phyloP scores from a whole-genome alignment of 92 coral and sea anemone species.

The Parazoanthus atlanticus region DNA sequence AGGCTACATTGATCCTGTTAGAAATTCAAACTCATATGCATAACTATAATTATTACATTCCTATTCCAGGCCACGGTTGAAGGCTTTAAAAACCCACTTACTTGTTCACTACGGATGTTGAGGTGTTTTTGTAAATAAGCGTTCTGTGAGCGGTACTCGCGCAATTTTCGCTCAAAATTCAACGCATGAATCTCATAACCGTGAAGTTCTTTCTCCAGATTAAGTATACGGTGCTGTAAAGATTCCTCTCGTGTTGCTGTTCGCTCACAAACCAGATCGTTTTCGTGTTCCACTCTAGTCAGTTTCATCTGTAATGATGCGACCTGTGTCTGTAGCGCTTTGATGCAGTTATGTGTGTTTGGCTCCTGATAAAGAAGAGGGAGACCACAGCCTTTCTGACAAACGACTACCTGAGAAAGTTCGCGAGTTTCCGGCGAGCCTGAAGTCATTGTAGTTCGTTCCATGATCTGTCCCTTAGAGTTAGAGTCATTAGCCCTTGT shows the following conservation, averaged over 20 bases:
- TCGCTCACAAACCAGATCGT: conserved; percentile 85
- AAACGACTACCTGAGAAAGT: conserved; percentile 86
- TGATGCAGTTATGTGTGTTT: conserved; percentile 87
- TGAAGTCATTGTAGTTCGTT: conserved; percentile 50
- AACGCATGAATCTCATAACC: conserved; percentile 93
- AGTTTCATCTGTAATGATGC: conserved; percentile 93
- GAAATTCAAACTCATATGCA: conserved; percentile 40
- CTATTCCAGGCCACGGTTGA: conserved; percentile 44
- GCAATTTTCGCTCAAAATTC: conserved; percentile 90
- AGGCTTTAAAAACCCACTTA: conserved; percentile 63
- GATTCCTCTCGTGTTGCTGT: conserved; percentile 88
- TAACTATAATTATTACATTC: conserved; percentile 51
- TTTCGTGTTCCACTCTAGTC: conserved; percentile 92
- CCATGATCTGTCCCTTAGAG: conserved; percentile 83
- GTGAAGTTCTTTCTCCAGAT: conserved; percentile 93
- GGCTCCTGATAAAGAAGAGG: conserved; percentile 85
- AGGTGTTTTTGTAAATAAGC: conserved; percentile 81
- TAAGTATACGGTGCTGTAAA: conserved; percentile 91
- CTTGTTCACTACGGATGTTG: conserved; percentile 86
- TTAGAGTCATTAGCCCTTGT: conserved; percentile 73
- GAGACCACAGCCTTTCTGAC: conserved; percentile 96
- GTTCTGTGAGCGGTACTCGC: conserved; percentile 94
- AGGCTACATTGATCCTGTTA: conserved; percentile 56
- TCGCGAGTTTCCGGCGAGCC: conserved; percentile 88
- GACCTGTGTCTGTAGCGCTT: conserved; percentile 90